These are phyloP conservation scores for Lomographa bimaculata DNA, from an alignment of 2,888 invertebrate genomes.

Conservation along the genomic window DNA sequence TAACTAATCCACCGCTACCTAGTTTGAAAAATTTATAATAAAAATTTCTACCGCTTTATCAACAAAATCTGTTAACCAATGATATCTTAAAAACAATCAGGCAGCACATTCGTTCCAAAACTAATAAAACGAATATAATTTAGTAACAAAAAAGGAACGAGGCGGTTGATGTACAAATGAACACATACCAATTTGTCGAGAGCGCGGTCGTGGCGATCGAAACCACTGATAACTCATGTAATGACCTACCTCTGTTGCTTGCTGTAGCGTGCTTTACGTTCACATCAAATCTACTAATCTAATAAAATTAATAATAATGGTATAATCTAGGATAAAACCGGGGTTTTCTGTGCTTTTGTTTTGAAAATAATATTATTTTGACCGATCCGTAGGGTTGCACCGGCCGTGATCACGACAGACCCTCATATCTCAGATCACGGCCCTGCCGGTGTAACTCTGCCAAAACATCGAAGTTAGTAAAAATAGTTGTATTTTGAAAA, in stretches of 20 bases:
- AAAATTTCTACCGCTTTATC: constrained; percentile 13
- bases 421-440: too few species aligned
- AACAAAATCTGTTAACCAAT: constrained; percentile 16
- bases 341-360: too few species aligned
- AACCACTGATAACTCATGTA: constrained; percentile 58
- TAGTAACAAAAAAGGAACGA: constrained; percentile 35
- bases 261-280: too few species aligned
- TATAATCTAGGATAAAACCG: too few species aligned
- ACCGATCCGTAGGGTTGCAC: too few species aligned
- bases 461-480: too few species aligned
- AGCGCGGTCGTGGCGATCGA: constrained; percentile 59
- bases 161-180: constrained; percentile 39
- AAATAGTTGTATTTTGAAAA: too few species aligned
- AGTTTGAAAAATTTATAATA: constrained; percentile 1
- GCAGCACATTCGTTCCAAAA: constrained; percentile 32
- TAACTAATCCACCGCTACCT: neutral
- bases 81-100: constrained; percentile 32
- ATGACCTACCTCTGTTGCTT: constrained; percentile 49
- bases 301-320: too few species aligned
- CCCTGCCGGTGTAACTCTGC: too few species aligned
- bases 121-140: constrained; percentile 37
- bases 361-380: too few species aligned
- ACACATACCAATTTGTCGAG: constrained; percentile 53
- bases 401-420: too few species aligned
- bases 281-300: too few species aligned